Conservation (phyloP, 1,140 invertebrate species). For the Drosophila pandora region DNA sequence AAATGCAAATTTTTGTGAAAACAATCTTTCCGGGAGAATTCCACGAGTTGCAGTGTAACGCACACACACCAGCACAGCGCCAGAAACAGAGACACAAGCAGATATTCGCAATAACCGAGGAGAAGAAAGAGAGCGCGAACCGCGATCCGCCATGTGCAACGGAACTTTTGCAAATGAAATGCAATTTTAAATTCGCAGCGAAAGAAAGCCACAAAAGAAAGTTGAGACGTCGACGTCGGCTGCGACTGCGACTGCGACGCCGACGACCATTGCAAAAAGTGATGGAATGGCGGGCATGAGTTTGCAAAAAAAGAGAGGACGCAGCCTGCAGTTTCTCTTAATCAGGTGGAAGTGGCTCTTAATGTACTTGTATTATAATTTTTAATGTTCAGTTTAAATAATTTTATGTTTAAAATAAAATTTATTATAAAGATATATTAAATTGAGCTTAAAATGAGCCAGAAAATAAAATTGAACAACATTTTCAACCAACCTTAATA, state of each 20-base stretch:
- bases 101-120: slow-evolving; percentile 1
- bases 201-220: slow-evolving; percentile 63
- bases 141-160: slow-evolving; percentile 70
- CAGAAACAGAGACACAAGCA: slow-evolving; percentile 6
- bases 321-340: slow-evolving; percentile 42
- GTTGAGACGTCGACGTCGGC: slow-evolving; percentile 11
- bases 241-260: background rate
- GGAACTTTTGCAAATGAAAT: slow-evolving; percentile 74
- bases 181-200: slow-evolving; percentile 44
- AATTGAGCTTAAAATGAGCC: no score
- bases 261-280: slow-evolving; percentile 9
- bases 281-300: slow-evolving; percentile 20
- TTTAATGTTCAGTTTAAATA: background rate
- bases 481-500: no score
- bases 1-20: slow-evolving; percentile 24
- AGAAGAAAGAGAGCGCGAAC: slow-evolving; percentile 6
- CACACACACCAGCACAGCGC: slow-evolving; percentile 9
- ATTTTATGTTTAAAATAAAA: background rate
- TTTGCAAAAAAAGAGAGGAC: slow-evolving; percentile 34
- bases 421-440: no score
- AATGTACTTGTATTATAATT: background rate
- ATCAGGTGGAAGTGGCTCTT: background rate
- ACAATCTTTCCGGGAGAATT: background rate
- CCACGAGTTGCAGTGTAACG: background rate
- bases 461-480: no score